A percentile compares a stretch with the other conserved stretches of the same genome.
phyloP scores from a whole-genome alignment of 2,888 invertebrate species.

The Mantis religiosa region DNA sequence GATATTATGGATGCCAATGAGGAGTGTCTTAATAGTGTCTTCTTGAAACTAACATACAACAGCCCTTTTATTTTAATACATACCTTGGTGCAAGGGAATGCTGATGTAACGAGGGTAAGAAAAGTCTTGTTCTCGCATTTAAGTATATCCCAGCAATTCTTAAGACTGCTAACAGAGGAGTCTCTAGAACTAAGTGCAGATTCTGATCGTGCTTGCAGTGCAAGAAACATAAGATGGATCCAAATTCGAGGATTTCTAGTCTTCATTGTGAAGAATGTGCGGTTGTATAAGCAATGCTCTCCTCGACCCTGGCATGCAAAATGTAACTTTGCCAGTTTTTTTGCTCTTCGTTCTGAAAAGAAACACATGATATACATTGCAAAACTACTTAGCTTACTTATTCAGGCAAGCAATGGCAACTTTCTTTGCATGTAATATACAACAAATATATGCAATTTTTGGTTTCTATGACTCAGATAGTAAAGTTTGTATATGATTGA shows the following conservation, averaged over 20 bases:
- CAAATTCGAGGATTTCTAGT: slow-evolving; percentile 81
- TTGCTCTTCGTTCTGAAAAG: slow-evolving; percentile 66
- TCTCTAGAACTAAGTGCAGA: slow-evolving; percentile 77
- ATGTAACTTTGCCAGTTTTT: slow-evolving; percentile 81
- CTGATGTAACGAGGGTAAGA: slow-evolving; percentile 86
- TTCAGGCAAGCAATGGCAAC: no score
- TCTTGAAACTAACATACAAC: no score
- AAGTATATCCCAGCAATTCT: slow-evolving; percentile 92
- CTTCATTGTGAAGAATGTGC: slow-evolving; percentile 72
- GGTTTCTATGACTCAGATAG: no score
- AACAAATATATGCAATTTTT: no score
- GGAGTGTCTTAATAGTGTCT: no score
- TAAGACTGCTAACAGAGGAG: slow-evolving; percentile 75
- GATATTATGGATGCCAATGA: no score
- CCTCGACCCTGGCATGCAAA: slow-evolving; percentile 84
- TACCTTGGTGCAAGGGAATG: slow-evolving; percentile 85
- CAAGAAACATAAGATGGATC: slow-evolving; percentile 95
- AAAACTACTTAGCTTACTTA: no score
- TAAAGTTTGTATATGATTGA: no score
- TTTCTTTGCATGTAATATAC: no score
- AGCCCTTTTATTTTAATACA: not conserved
- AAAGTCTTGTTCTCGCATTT: slow-evolving; percentile 88
- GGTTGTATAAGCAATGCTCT: slow-evolving; percentile 81
- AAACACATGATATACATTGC: no score
- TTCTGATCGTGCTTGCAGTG: slow-evolving; percentile 77